Evolutionary conservation across 2,888 invertebrate species (phyloP), one percentile per base, ranked within the genome.

Genomic region (Dendrolimus pini): DNA sequence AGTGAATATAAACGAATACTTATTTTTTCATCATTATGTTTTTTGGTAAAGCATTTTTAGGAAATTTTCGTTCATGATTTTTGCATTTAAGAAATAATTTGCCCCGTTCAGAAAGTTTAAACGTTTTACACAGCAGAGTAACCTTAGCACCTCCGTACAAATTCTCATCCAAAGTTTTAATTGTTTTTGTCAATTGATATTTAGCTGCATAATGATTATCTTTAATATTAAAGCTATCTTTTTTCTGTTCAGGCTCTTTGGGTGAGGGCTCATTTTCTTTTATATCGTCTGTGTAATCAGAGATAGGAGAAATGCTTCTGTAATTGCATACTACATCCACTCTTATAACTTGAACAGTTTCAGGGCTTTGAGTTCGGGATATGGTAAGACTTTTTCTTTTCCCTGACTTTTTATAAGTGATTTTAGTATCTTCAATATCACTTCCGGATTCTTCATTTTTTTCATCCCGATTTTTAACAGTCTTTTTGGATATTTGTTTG

Each of bases 281-380:
- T 56, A 69, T 79, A 59, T 62, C 71, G 12, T 83, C 79, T 18
- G 83, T 80, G 54, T 69, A 72, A 56, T 80, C 77, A 2, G 81
- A 81, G 47, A 71, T 62, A 0, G 82, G 72, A 14, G 9, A 63
- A 54, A 69, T 77, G 52, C 66, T 66, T 56, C 71, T 77, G 61
- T 80, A 74, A 64, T 86, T 85, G 61, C 88, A 84, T 9, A 91
- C 85, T 8, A 91, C 89, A 61, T 91, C 91, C 0, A 91, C 91
- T 70, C 91, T 76, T 30, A 91, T 91, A 1, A 91, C 82, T 72
- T 91, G 90, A 9, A 89, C 78, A 0, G 90, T 89, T 61, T 90
- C 89, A 8, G 91, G 91, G 62, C 88, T 90, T 62, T 83, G 85
- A 9, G 82, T 71, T 55, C 89, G 78, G 0, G 91, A 89, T 63